Evolutionary conservation across 2,797 vertebrate species (phyloP), one percentile per base, ranked within the genome.

Genomic region (Helicolenus hilgendorfi): DNA sequence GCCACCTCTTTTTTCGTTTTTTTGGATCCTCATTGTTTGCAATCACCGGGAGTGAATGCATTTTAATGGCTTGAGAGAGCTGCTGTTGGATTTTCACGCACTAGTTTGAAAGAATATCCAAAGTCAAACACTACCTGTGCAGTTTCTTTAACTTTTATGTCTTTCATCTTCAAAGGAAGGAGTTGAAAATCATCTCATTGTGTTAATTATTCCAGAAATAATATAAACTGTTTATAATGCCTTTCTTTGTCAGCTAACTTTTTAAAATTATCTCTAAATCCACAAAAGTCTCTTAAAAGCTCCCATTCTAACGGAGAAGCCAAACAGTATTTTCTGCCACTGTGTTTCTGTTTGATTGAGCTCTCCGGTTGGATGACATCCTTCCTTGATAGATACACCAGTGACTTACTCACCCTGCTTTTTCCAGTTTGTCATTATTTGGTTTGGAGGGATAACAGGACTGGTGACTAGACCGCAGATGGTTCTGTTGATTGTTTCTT

Each of bases 381-480:
- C 87, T 82, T 80, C 81, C 62, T 79, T 84, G 83, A 92, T 90
- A 80, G 81, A 85, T 55, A 59, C 91, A 85, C 85, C 88, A 89
- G 79, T 92, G 93, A 95, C 92, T 93, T 92, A 69, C 81, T 94
- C 91, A 91, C 93, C 93, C 93, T 89, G 87, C 86, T 87, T 85
- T 87, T 93, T 92, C 91, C 92, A 86, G 91, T 95, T 94, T 95
- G 91, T 91, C 92, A 93, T 92, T 96, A 95, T 96, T 96, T 95
- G 92, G 90, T 95, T 96, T 96, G 95, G 96, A 96, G 93, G 85
- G 81, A 92, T 91, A 84, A 85, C 91, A 91, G 94, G 89, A 92
- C 93, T 92, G 90, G 92, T 92, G 95, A 95, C 88, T 86, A 94
- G 94, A 94, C 95, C 92, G 88, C 96, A 97, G 96, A 97, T 97